These are phyloP conservation scores for Trematomus bernacchii DNA, from an alignment of 2,797 vertebrate genomes.

Conservation along the genomic window DNA sequence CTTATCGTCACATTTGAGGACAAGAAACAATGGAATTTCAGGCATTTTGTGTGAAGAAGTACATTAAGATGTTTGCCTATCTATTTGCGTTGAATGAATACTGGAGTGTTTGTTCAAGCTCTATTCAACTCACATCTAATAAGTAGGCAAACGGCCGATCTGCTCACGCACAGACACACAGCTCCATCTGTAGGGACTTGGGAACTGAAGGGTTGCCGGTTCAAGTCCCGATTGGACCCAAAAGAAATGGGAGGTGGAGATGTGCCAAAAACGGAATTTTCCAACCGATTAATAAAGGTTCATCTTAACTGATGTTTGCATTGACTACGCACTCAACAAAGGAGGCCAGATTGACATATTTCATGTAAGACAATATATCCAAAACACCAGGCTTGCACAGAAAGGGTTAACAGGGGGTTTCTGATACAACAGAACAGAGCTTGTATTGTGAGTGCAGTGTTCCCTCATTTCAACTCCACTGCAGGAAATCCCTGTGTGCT, in stretches of 20 bases:
- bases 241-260: too few relatives aligned
- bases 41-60: background rate
- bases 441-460: constrained; percentile 11
- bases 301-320: background rate
- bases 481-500: constrained; percentile 43
- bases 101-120: background rate
- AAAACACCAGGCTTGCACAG: background rate
- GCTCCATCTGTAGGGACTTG: too few relatives aligned
- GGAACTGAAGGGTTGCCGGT: too few relatives aligned
- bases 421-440: constrained; percentile 2
- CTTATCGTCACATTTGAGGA: background rate
- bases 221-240: too few relatives aligned
- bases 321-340: background rate
- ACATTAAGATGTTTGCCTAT: background rate
- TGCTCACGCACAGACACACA: too few relatives aligned
- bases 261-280: too few relatives aligned
- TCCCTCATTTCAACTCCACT: constrained; percentile 19
- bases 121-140: background rate
- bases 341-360: background rate
- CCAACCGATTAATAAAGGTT: too few relatives aligned
- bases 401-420: background rate
- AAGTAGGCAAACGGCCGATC: too few relatives aligned
- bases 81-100: background rate
- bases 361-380: background rate
- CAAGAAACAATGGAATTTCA: background rate